Conservation (phyloP, 2,888 invertebrate species). For the Aporophyla lueneburgensis region DNA sequence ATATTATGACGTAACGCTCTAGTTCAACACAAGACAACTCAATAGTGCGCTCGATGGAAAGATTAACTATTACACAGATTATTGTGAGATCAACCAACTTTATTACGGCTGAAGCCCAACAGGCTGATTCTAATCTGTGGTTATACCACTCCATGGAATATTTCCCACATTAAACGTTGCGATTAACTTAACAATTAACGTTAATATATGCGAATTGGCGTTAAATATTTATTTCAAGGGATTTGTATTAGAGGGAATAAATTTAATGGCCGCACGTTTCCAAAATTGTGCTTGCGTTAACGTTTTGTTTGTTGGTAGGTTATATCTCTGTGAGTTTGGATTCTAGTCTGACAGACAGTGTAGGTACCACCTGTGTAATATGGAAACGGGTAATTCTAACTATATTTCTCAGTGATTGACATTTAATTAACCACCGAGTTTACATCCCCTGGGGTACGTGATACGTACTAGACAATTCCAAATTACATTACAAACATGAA, state of each 20-base stretch:
- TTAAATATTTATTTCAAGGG: slow-evolving; percentile 51
- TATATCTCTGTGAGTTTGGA: slow-evolving; percentile 10
- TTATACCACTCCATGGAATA: slow-evolving; percentile 45
- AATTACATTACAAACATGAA: slow-evolving; percentile 42
- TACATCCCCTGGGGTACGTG: slow-evolving; percentile 40
- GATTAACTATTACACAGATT: no score
- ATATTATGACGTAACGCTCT: no score
- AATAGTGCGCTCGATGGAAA: no score
- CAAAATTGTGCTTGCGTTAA: slow-evolving; percentile 37
- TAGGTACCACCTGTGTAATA: slow-evolving; percentile 40
- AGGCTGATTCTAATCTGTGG: slow-evolving; percentile 54
- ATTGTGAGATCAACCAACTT: slow-evolving; percentile 56
- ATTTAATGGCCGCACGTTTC: slow-evolving; percentile 22
- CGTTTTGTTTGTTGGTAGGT: slow-evolving; percentile 17
- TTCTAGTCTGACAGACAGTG: slow-evolving; percentile 24
- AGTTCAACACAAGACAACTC: no score
- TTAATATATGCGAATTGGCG: slow-evolving; percentile 53
- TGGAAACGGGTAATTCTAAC: slow-evolving; percentile 46
- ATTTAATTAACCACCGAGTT: slow-evolving; percentile 55
- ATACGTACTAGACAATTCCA: slow-evolving; percentile 31
- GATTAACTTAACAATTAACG: slow-evolving; percentile 61
- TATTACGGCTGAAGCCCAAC: slow-evolving; percentile 43
- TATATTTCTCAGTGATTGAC: slow-evolving; percentile 60
- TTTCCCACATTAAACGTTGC: slow-evolving; percentile 36
- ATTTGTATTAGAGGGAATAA: slow-evolving; percentile 42